phyloP scores from a whole-genome alignment of 2,113 vertebrate species.

The Colossoma macropomum region DNA sequence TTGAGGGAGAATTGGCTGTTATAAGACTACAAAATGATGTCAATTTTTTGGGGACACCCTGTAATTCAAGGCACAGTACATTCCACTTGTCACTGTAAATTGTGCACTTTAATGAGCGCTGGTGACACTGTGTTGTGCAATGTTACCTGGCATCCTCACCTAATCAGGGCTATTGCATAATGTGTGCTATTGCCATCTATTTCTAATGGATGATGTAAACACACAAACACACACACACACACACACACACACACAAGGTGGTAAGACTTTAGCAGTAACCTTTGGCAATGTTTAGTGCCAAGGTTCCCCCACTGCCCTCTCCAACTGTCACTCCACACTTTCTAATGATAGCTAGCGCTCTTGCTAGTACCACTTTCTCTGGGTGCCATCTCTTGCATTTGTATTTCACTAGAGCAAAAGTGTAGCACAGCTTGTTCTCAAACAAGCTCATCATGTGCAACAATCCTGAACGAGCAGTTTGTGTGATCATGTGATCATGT shows the following conservation, averaged over 20 bases:
- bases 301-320: slow-evolving; percentile 14
- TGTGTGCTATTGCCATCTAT: background rate
- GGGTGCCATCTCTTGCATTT: slow-evolving; percentile 19
- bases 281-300: slow-evolving; percentile 59
- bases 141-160: background rate
- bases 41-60: too few species aligned
- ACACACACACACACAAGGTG: background rate
- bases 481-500: too few species aligned
- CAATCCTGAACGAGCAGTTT: too few species aligned
- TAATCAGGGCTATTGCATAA: background rate
- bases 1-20: too few species aligned
- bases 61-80: too few species aligned
- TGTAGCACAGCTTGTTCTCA: too few species aligned
- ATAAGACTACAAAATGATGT: too few species aligned
- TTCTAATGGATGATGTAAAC: slow-evolving; percentile 7
- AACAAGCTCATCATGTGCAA: background rate
- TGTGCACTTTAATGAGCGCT: background rate
- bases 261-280: background rate
- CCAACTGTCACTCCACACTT: slow-evolving; percentile 14
- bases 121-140: background rate
- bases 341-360: slow-evolving; percentile 26
- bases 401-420: background rate
- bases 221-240: slow-evolving; percentile 1
- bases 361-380: slow-evolving; percentile 23
- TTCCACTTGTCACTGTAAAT: background rate